Evolutionary conservation across 1,140 invertebrate species (phyloP), one percentile per base, ranked within the genome.

Genomic region (Solenopsis fugax): DNA sequence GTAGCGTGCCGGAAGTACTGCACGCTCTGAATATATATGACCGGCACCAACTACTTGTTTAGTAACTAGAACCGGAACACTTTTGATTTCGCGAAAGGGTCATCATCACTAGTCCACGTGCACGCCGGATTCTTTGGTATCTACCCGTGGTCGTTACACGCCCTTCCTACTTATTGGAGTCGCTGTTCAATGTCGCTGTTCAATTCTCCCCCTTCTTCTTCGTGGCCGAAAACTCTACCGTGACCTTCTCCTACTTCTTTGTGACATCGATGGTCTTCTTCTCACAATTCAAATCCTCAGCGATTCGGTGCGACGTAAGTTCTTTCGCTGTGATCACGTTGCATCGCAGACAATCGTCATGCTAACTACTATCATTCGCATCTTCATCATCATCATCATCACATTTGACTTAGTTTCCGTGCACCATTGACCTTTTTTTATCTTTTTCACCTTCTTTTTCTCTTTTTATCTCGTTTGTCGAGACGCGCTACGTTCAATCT

Each of bases 401-500:
- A 58, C 45, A 54, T 80, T 9, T 75, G 60, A 58, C 56, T 45
- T 73, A 7, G 64, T 73, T 4, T 24, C 37, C 34, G 21, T 52
- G 4, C 16, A 24, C 41, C n/a, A 37, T 13, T 24, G 10, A 29
- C 45, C 16, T 69, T 10, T 85, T 45, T 65, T 10, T 7, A n/a
- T 48, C 24, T 73, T 21, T 29, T 12, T 52, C 18, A 77, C 77
- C 37, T 50, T 60, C 65, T 56, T 60, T 58, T 45, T 71, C 56
- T 60, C 54, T 69, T n/a, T 78, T 69, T 41, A 34, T 34, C 37
- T 82, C 76, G n/a, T 52, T 41, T 37, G 69, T 72, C 24, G 67
- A 90, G 93, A 94, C 92, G 90, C 91, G 93, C 84, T 92, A 91
- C 89, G 91, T 88, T 82, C 94, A 92, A 95, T 95, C 94, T 95